A percentile compares a stretch with the other conserved stretches of the same genome.
These are phyloP conservation scores for Noctua comes DNA, from an alignment of 2,888 invertebrate species.

Conservation along the genomic window DNA sequence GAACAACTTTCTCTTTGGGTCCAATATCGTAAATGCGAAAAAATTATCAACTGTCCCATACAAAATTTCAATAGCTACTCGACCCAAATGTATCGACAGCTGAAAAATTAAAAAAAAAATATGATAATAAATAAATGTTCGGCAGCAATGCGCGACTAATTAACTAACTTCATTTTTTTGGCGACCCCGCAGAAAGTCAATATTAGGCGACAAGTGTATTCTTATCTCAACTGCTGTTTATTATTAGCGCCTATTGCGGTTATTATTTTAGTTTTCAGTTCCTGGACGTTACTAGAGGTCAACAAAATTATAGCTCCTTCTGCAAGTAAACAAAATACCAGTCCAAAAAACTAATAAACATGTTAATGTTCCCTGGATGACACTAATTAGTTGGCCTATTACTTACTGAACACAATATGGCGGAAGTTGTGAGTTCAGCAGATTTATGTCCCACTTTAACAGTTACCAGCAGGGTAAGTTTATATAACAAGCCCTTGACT, in stretches of 20 bases:
- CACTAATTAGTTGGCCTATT: conserved; percentile 39
- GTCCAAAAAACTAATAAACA: conserved; percentile 34
- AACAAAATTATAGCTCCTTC: background rate
- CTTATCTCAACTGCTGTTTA: background rate
- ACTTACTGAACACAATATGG: conserved; percentile 42
- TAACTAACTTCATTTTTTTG: background rate
- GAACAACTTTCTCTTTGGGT: too few relatives aligned
- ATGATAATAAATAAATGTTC: too few relatives aligned
- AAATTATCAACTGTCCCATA: too few relatives aligned
- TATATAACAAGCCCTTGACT: conserved; percentile 3
- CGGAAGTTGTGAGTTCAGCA: conserved; percentile 19
- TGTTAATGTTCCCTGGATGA: conserved; percentile 34
- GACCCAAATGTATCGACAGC: too few relatives aligned
- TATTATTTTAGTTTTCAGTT: conserved; percentile 4
- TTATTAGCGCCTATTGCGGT: background rate
- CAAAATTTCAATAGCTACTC: too few relatives aligned
- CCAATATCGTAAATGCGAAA: too few relatives aligned
- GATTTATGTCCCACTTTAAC: conserved; percentile 32
- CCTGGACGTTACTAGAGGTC: background rate
- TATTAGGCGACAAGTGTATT: background rate
- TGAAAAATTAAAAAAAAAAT: background rate
- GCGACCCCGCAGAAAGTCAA: background rate
- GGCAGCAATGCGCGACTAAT: background rate
- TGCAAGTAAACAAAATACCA: conserved; percentile 23
- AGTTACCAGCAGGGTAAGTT: background rate